These are phyloP conservation scores for Stenoptilia bipunctidactyla DNA, from an alignment of 2,888 invertebrate species.

Conservation along the genomic window DNA sequence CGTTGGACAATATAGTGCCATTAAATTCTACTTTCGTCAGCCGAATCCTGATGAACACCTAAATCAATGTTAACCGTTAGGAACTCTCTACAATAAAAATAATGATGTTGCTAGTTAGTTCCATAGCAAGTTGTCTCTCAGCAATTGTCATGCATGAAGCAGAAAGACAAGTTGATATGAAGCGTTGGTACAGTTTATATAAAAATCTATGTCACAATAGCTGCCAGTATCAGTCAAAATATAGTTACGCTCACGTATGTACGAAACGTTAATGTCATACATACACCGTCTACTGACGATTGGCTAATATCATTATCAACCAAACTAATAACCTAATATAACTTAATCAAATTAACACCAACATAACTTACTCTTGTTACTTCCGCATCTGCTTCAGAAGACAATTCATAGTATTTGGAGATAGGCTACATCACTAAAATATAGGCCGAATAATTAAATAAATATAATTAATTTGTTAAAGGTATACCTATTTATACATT, in stretches of 20 bases:
- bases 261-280: not conserved
- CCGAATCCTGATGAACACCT: too few species aligned
- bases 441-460: conserved; percentile 54
- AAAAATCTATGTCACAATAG: not conserved
- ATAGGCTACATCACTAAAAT: conserved; percentile 9
- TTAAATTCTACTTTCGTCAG: too few species aligned
- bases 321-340: not conserved
- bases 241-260: not conserved
- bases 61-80: too few species aligned
- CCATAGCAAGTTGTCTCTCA: too few species aligned
- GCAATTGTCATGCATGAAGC: too few species aligned
- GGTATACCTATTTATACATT: conserved; percentile 50
- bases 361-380: not conserved
- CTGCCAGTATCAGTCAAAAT: conserved; percentile 1
- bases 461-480: conserved; percentile 32
- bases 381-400: not conserved
- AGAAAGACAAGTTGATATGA: not conserved
- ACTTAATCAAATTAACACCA: not conserved
- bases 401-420: not conserved
- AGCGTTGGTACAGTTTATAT: not conserved
- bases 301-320: not conserved
- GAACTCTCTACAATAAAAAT: too few species aligned
- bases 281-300: not conserved
- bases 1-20: too few species aligned
- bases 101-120: too few species aligned